Base-by-base conservation (phyloP, 2,888 invertebrate species). In the Caenorhabditis macrosperma region DNA sequence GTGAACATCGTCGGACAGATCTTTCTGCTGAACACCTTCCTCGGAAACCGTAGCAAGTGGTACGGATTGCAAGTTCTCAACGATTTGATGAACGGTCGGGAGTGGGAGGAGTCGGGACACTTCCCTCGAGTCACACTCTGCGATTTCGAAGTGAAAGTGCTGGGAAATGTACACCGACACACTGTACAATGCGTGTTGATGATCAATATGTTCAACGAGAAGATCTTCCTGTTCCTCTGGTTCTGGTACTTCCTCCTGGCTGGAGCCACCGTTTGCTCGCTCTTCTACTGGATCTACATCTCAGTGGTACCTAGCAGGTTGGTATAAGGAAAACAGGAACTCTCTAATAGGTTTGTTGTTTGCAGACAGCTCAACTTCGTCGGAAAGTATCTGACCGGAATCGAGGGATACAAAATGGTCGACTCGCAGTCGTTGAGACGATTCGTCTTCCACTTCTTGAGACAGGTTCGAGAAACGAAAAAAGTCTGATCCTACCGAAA, bases 401-500 rank as follows among this genome's bases (percentile, higher is more conserved):
- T 90, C 61, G 90, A 90, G 72, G 90, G 90, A 61, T 91, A 90
- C 84, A 91, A 90, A 71, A 90, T 91, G 90, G 90, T 91, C 44
- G 90, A 90, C 81, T 88, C 89, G 35, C 90, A 90, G 75, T 88
- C 88, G 17, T 74, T 90, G 28, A 60, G 90, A 48, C 80, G 90
- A 46, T 90, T 90, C 76, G 90, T 90, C 24, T 88, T 89, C 77
- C 88, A 89, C 74, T 90, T 90, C 60, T 85, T 90, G 26, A 74
- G 88, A 76, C 90, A 86, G 78, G 85, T 86, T 33, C 2, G 55
- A 17, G 44, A 22, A 20, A 6, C 12, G 2, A 46, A 30, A 17
- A 54, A 20, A 26, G 9, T 50, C 26, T 26, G 7, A 2, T 26
- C 26, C 7, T 17, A 20, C 26, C 24, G 20, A 50, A 33, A 38